phyloP scores from a whole-genome alignment of 2,888 invertebrate species.

The Artemia sp. region DNA sequence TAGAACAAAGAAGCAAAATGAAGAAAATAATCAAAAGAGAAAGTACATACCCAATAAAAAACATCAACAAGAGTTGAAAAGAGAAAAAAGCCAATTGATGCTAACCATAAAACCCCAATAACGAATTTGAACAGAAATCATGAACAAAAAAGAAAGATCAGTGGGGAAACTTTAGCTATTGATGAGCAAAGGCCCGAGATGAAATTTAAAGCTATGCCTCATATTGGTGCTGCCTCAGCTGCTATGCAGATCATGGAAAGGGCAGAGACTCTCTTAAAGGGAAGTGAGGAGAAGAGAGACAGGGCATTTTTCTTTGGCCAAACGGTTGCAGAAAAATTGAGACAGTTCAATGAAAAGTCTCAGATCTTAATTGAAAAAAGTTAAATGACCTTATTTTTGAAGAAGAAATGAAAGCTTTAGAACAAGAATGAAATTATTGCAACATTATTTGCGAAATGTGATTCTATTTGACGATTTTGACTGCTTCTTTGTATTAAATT shows the following conservation, averaged over 20 bases:
- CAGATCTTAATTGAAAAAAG: slow-evolving; percentile 7
- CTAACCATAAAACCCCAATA: not conserved
- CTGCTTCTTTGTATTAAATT: not conserved
- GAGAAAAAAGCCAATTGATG: not conserved
- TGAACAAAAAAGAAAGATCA: too few species aligned
- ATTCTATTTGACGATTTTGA: not conserved
- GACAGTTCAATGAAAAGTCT: not conserved
- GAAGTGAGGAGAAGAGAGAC: not conserved
- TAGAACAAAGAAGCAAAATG: too few species aligned
- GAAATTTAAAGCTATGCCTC: not conserved
- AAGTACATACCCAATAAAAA: not conserved
- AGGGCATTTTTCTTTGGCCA: slow-evolving; percentile 5
- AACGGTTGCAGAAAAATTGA: too few species aligned
- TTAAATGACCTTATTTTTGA: not conserved
- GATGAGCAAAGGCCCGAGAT: too few species aligned
- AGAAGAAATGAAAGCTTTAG: not conserved
- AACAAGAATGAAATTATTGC: not conserved
- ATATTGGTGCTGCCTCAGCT: not conserved
- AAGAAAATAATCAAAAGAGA: too few species aligned
- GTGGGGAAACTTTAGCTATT: too few species aligned
- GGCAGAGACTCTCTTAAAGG: not conserved
- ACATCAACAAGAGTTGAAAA: slow-evolving; percentile 2
- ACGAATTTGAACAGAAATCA: too few species aligned
- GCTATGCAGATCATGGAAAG: not conserved
- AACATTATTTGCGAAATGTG: not conserved